phyloP scores from a whole-genome alignment of 2,797 vertebrate species.

The Anniella stebbinsi region DNA sequence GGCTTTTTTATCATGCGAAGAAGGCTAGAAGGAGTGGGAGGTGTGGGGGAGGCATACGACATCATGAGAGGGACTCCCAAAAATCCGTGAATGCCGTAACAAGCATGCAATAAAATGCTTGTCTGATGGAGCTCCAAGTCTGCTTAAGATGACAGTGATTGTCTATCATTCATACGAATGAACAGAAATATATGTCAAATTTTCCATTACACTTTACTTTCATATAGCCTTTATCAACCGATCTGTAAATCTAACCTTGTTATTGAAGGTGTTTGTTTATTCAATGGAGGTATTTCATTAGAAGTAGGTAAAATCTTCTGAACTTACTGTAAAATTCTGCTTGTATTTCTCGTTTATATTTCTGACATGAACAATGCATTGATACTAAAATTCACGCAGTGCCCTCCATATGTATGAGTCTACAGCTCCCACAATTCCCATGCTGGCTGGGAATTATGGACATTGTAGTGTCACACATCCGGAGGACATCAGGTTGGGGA shows the following conservation, averaged over 20 bases:
- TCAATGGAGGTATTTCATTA: not conserved
- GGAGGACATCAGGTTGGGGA: too few relatives aligned
- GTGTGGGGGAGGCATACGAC: too few relatives aligned
- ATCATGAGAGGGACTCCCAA: too few relatives aligned
- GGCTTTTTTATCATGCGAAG: too few relatives aligned
- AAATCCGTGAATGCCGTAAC: too few relatives aligned
- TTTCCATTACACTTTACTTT: not conserved
- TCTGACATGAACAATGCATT: not conserved
- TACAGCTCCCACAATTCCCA: too few relatives aligned
- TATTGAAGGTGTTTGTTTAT: not conserved
- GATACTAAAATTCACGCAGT: not conserved
- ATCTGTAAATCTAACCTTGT: not conserved
- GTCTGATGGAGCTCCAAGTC: too few relatives aligned
- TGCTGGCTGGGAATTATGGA: too few relatives aligned
- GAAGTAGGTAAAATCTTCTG: not conserved
- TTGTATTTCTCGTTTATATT: not conserved
- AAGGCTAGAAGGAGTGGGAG: too few relatives aligned
- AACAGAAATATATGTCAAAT: not conserved
- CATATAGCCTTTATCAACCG: not conserved
- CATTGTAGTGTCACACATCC: too few relatives aligned
- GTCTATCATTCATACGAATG: not conserved
- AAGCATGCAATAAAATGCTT: too few relatives aligned
- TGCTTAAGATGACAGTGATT: not conserved
- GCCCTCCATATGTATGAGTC: too few relatives aligned
- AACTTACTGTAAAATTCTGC: not conserved